Percentiles rank a stretch among this genome's conserved stretches.
Evolutionary conservation across 35 echinoderm and acorn worm genomes (phyloP).

Genomic region (Heliocidaris erythrogramma): DNA sequence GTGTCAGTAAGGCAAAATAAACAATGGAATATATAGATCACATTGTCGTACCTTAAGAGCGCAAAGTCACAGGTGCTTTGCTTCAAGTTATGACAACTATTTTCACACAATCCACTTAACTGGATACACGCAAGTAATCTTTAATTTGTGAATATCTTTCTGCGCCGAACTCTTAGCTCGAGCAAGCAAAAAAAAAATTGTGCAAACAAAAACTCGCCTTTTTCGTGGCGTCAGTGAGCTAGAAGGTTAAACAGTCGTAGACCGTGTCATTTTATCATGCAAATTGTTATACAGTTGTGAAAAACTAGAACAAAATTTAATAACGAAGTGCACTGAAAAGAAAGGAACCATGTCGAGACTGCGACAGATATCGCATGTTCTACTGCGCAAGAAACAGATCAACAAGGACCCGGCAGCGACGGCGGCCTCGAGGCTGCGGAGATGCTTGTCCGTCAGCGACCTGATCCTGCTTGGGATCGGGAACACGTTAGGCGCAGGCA

Average conservation of each 20-base stretch:
- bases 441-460: conserved; percentile 71
- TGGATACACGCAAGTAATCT: neutral
- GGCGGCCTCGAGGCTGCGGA: conserved; percentile 53
- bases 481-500: conserved; percentile 81
- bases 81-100: neutral
- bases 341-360: neutral
- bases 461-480: conserved; percentile 79
- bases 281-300: neutral
- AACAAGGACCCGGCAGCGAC: neutral
- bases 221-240: neutral
- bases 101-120: neutral
- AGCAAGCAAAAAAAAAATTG: neutral
- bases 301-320: neutral
- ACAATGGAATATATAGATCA: neutral
- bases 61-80: neutral
- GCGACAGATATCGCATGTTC: neutral
- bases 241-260: neutral
- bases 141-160: neutral
- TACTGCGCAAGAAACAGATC: conserved; percentile 68
- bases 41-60: neutral
- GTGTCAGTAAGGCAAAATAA: neutral
- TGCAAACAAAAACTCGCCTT: neutral
- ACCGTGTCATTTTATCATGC: neutral
- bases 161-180: neutral
- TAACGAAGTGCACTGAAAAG: too few relatives aligned